Base-by-base conservation (phyloP, 2,888 invertebrate species). In the Pteria penguin region DNA sequence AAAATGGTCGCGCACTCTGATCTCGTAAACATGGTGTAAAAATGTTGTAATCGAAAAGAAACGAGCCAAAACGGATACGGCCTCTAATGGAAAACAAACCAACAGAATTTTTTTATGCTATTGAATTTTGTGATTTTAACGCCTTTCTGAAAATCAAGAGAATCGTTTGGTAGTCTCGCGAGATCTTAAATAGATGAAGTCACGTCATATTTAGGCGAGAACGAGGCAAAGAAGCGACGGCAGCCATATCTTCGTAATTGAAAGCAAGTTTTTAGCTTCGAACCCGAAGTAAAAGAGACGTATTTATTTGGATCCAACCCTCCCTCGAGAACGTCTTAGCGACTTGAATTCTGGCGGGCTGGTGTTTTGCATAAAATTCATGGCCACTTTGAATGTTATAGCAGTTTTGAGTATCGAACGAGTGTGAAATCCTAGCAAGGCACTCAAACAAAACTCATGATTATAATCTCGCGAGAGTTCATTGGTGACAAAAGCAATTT, bases 401-500 rank as follows among this genome's bases (percentile, higher is more conserved):
- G 69, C 45, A 57, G 69, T 33, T 75, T 75, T 70, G 70, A 36
- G 65, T 70, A 55, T 65, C 69, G 55, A 63, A 54, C 57, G 69
- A 29, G 75, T 75, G 75, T 58, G 62, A 75, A 75, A 75, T 75
- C 70, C 55, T 65, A 22, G 63, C 65, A 54, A 75, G 57, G 65
- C 58, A 65, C 55, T 65, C 57, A 61, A 32, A 52, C 63, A 62
- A 69, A 70, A 63, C 75, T 58, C 68, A 26, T 55, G 75, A 69
- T 65, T 29, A 27, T 18, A 24, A 70, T 75, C 75, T 75, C 75
- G 65, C 45, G 69, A 69, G 75, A 65, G 18, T 65, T 27, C 27
- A 22, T 24, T 33, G 58, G 75, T 70, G 75, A 58, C 75, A 75
- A 75, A 75, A 75, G 58, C 75, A 75, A 75, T 75, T 75, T 70